These are phyloP conservation scores for Microplitis manilae DNA, from an alignment of 2,888 invertebrate genomes.

Conservation along the genomic window DNA sequence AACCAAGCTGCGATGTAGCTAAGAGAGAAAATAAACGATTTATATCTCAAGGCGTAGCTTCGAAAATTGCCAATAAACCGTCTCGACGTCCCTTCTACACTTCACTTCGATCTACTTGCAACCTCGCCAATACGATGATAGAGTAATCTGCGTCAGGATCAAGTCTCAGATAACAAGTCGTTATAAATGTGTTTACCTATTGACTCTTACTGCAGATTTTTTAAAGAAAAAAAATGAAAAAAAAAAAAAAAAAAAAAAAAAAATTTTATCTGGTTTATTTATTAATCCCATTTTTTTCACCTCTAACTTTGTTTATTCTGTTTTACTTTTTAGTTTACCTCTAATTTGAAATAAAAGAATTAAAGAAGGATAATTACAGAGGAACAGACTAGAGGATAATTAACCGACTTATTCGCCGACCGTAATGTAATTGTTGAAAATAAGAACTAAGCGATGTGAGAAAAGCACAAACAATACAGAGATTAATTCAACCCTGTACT, in stretches of 20 bases:
- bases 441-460: slow-evolving; percentile 30
- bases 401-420: slow-evolving; percentile 28
- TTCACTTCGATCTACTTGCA: neutral
- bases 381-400: slow-evolving; percentile 14
- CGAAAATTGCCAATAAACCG: slow-evolving; percentile 56
- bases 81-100: neutral
- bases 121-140: slow-evolving; percentile 14
- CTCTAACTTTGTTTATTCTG: neutral
- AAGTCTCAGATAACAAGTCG: neutral
- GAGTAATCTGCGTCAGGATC: slow-evolving; percentile 8
- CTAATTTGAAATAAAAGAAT: slow-evolving; percentile 10
- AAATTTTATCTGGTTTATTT: no score
- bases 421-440: slow-evolving; percentile 31
- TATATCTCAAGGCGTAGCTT: slow-evolving; percentile 53
- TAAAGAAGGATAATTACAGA: slow-evolving; percentile 1
- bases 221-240: neutral
- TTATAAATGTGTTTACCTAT: slow-evolving; percentile 3
- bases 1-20: neutral
- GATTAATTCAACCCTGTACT: slow-evolving; percentile 26
- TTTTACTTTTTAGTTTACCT: neutral
- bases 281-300: no score
- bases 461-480: slow-evolving; percentile 32
- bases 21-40: slow-evolving; percentile 49
- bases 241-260: no score
- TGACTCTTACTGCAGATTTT: neutral